phyloP scores from a whole-genome alignment of 2,888 invertebrate species.

The Erynnis tages region DNA sequence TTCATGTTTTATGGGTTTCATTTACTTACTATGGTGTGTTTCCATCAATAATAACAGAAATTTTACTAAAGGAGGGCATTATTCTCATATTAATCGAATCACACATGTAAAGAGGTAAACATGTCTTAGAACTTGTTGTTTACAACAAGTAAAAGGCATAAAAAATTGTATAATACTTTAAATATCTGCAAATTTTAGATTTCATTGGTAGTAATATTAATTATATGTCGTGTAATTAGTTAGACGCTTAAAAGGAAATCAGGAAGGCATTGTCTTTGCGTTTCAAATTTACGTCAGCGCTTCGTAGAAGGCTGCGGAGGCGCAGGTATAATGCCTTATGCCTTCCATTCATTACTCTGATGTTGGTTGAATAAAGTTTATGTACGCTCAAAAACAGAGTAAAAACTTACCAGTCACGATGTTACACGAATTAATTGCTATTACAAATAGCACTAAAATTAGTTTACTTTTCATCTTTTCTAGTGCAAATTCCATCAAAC shows the following conservation, averaged over 20 bases:
- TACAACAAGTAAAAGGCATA: constrained; percentile 10
- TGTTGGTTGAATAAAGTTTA: constrained; percentile 9
- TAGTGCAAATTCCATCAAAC: constrained; percentile 47
- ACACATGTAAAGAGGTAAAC: constrained; percentile 17
- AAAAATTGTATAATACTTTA: too few relatives aligned
- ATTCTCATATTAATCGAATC: constrained; percentile 2
- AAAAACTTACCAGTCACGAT: constrained; percentile 43
- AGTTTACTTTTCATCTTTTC: constrained; percentile 46
- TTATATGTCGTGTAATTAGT: not conserved
- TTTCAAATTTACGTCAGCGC: constrained; percentile 17
- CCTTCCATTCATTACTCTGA: too few relatives aligned
- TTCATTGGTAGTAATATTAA: not conserved
- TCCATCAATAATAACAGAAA: too few relatives aligned
- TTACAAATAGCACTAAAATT: constrained; percentile 38
- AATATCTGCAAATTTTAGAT: too few relatives aligned
- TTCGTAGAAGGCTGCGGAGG: constrained; percentile 23
- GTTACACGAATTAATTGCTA: constrained; percentile 40
- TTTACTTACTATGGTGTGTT: too few relatives aligned
- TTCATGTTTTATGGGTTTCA: too few relatives aligned
- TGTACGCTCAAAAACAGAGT: constrained; percentile 29
- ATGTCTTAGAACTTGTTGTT: constrained; percentile 6
- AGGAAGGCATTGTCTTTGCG: constrained; percentile 7
- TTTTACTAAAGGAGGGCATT: constrained; percentile 11
- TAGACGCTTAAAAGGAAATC: constrained; percentile 3
- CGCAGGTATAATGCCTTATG: constrained; percentile 17